Conservation (phyloP, 2,113 vertebrate genomes). For the Echinops telfairi region DNA sequence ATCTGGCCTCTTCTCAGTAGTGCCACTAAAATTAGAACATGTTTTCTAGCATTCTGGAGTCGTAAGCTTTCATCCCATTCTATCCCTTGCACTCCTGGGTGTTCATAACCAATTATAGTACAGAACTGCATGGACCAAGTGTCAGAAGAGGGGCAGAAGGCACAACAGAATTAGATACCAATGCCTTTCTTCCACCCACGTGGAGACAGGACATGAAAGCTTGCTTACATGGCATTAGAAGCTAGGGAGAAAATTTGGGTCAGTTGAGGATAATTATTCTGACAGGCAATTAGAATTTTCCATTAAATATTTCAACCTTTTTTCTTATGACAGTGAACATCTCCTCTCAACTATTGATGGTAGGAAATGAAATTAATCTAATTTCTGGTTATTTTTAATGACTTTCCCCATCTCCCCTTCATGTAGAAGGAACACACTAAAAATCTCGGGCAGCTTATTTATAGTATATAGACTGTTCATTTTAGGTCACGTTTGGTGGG, state of each 20-base stretch:
- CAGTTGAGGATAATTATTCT: constrained; percentile 45
- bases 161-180: background rate
- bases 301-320: background rate
- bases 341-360: constrained; percentile 34
- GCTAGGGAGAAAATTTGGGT: constrained; percentile 24
- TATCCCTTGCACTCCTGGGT: constrained; percentile 39
- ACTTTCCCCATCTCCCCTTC: background rate
- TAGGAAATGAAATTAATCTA: constrained; percentile 47
- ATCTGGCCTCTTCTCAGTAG: background rate
- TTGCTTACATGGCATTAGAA: background rate
- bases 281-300: constrained; percentile 55
- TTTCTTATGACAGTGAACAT: constrained; percentile 19
- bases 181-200: background rate
- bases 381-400: constrained; percentile 28
- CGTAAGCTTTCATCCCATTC: background rate
- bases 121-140: background rate
- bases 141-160: background rate
- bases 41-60: constrained; percentile 22
- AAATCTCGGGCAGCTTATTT: constrained; percentile 50
- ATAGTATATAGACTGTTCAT: background rate
- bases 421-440: background rate
- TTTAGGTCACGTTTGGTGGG: background rate
- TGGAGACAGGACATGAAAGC: background rate
- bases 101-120: constrained; percentile 25
- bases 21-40: background rate